A percentile compares a stretch with the other conserved stretches of the same genome.
These are phyloP conservation scores for Pandemis cinnamomeana DNA, from an alignment of 2,888 invertebrate genomes.

Conservation along the genomic window DNA sequence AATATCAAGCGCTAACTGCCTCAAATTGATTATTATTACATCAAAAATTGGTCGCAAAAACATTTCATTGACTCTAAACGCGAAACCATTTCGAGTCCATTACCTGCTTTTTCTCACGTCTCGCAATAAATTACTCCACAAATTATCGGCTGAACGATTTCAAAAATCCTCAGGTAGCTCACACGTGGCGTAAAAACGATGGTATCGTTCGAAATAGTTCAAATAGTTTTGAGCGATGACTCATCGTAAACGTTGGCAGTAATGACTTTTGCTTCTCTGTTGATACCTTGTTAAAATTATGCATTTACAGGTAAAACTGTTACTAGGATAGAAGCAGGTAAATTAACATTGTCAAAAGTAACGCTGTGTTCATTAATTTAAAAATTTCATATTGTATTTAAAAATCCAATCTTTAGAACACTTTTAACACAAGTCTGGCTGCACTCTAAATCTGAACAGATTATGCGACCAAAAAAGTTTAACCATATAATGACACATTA, in stretches of 20 bases:
- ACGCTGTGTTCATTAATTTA: too few species aligned
- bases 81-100: slow-evolving; percentile 22
- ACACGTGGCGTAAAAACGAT: slow-evolving; percentile 50
- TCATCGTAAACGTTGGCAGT: slow-evolving; percentile 29
- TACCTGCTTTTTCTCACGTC: slow-evolving; percentile 55
- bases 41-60: slow-evolving; percentile 13
- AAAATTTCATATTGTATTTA: neutral
- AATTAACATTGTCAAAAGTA: too few species aligned
- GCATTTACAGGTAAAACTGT: neutral
- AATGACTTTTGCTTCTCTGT: slow-evolving; percentile 20
- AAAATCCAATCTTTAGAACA: neutral
- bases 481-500: slow-evolving; percentile 68
- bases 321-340: neutral
- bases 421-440: neutral
- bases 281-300: slow-evolving; percentile 13
- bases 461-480: slow-evolving; percentile 49
- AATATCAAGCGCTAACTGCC: neutral
- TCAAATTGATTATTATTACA: neutral
- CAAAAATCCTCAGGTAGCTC: slow-evolving; percentile 63
- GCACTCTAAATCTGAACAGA: slow-evolving; percentile 3
- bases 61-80: slow-evolving; percentile 16
- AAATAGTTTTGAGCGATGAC: slow-evolving; percentile 55
- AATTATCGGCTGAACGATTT: slow-evolving; percentile 57
- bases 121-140: slow-evolving; percentile 59
- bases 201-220: slow-evolving; percentile 54